Conservation (phyloP, 1,140 invertebrate genomes). For the Cherax destructor region DNA sequence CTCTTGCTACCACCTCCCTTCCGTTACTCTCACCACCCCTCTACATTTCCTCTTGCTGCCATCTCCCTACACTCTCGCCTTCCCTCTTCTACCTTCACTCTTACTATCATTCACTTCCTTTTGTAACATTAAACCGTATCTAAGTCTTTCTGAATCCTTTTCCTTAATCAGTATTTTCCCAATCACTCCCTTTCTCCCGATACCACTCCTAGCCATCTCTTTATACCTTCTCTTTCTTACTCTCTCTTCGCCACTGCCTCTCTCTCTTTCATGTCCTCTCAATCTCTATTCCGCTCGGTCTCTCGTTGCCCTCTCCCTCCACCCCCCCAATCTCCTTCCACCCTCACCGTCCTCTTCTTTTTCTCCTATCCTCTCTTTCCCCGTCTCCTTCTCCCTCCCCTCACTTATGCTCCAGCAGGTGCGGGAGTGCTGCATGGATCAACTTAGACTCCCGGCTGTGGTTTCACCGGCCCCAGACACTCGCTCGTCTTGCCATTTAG, state of each 20-base stretch:
- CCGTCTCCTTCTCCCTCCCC: too few relatives aligned
- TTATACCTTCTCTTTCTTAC: not conserved
- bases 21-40: not conserved
- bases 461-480: not conserved
- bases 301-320: not conserved
- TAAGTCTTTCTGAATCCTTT: not conserved
- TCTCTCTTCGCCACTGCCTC: not conserved
- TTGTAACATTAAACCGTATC: not conserved
- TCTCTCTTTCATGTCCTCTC: conserved; percentile 14
- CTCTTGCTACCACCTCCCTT: not conserved
- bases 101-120: not conserved
- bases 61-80: not conserved
- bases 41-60: not conserved
- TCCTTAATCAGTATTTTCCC: not conserved
- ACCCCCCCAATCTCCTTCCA: not conserved
- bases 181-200: not conserved
- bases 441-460: too few relatives aligned
- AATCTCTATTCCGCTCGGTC: not conserved
- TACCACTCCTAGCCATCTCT: not conserved
- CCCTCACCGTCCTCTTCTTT: too few relatives aligned
- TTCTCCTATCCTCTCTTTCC: too few relatives aligned
- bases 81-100: not conserved
- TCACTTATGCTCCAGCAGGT: too few relatives aligned
- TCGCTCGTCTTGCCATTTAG: not conserved
- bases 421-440: too few relatives aligned